Percentiles rank a stretch among this genome's conserved stretches.
Evolutionary conservation across 2,888 invertebrate genomes (phyloP).

Genomic region (Ophioninae sp.): DNA sequence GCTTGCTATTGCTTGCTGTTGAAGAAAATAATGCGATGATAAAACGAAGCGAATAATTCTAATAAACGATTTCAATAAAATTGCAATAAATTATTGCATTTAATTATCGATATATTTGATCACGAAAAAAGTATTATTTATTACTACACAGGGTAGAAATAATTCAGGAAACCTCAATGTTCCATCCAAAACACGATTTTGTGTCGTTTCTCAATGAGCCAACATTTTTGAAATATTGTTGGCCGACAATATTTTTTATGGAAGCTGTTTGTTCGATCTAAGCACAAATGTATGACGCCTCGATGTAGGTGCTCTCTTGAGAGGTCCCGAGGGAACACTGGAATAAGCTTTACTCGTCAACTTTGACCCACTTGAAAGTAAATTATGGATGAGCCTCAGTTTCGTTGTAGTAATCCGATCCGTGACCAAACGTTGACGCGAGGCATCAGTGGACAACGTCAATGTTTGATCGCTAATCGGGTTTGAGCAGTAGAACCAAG

Average conservation of each 20-base stretch:
- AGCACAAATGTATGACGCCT: background rate
- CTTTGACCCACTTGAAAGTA: constrained; percentile 31
- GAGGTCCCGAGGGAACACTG: background rate
- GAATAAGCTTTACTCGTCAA: constrained; percentile 7
- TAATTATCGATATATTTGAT: too few relatives aligned
- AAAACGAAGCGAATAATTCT: too few relatives aligned
- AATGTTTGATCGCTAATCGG: constrained; percentile 43
- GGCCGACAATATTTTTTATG: background rate
- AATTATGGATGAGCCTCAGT: constrained; percentile 30
- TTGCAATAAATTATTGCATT: too few relatives aligned
- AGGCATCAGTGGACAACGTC: constrained; percentile 34
- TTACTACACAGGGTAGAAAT: too few relatives aligned
- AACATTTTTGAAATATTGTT: background rate
- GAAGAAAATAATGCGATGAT: too few relatives aligned
- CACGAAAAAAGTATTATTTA: too few relatives aligned
- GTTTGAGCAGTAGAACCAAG: constrained; percentile 11
- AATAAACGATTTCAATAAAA: too few relatives aligned
- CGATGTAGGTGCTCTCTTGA: background rate
- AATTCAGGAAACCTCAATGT: too few relatives aligned
- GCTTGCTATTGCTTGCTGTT: too few relatives aligned
- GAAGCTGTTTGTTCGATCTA: background rate
- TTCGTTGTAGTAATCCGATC: constrained; percentile 37
- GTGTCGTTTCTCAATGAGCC: background rate
- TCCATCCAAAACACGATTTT: too few relatives aligned
- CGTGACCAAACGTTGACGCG: constrained; percentile 39